Conservation (phyloP, 2,797 vertebrate genomes). For the Percopsis omiscomaycus region DNA sequence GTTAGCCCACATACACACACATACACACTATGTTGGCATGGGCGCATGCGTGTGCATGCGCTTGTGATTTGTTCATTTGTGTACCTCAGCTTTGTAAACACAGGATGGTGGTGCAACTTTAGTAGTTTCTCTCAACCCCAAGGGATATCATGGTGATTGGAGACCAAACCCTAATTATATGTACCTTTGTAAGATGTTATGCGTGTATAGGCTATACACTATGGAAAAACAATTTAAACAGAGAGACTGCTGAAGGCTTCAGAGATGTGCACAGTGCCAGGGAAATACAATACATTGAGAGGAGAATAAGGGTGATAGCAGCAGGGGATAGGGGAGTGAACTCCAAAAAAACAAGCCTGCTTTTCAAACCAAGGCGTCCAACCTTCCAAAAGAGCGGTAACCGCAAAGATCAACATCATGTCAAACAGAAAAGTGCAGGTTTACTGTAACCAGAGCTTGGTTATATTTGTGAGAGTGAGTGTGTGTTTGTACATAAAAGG, state of each 20-base stretch:
- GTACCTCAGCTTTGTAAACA: too few relatives aligned
- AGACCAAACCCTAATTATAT: too few relatives aligned
- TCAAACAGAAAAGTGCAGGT: not conserved
- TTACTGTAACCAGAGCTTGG: conserved; percentile 9
- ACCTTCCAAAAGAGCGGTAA: not conserved
- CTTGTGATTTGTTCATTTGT: too few relatives aligned
- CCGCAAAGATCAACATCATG: conserved; percentile 1
- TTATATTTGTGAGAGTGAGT: conserved; percentile 25
- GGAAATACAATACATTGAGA: conserved; percentile 21
- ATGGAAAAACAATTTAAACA: too few relatives aligned
- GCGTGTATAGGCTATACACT: too few relatives aligned
- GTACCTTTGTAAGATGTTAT: too few relatives aligned
- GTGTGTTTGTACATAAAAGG: conserved; percentile 36
- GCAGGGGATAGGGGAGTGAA: conserved; percentile 15
- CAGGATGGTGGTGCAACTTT: too few relatives aligned
- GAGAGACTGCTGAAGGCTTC: conserved; percentile 5
- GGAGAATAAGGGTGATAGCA: conserved; percentile 2
- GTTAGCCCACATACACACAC: too few relatives aligned
- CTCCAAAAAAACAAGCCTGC: conserved; percentile 39
- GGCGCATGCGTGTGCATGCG: too few relatives aligned
- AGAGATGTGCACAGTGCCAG: conserved; percentile 3
- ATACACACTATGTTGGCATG: too few relatives aligned
- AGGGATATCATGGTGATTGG: too few relatives aligned
- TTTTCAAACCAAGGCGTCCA: conserved; percentile 11
- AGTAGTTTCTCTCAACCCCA: too few relatives aligned